These are phyloP conservation scores for Tyria jacobaeae DNA, from an alignment of 2,888 invertebrate genomes.

Conservation along the genomic window DNA sequence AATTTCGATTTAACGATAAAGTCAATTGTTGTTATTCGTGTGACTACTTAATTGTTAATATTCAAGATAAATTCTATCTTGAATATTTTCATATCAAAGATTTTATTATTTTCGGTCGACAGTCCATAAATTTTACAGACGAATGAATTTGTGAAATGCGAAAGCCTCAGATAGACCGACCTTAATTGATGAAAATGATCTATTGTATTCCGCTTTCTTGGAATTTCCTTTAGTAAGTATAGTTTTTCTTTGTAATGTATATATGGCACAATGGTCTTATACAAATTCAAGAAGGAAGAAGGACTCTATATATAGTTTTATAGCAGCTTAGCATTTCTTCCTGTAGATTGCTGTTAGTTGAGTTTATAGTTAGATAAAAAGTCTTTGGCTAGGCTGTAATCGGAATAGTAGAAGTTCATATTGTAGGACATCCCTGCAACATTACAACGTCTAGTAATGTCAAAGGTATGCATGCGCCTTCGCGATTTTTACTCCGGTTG, in stretches of 20 bases:
- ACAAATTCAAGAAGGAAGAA: background rate
- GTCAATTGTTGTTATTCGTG: background rate
- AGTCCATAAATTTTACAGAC: slow-evolving; percentile 35
- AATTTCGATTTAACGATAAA: background rate
- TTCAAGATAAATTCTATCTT: slow-evolving; percentile 22
- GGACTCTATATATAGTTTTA: background rate
- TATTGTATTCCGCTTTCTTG: slow-evolving; percentile 3
- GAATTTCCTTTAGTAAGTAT: background rate
- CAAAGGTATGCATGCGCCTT: too few relatives aligned
- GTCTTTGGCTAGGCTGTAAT: background rate
- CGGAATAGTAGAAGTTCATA: background rate
- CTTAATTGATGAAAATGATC: slow-evolving; percentile 15
- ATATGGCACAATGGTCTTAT: background rate
- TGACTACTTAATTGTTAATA: slow-evolving; percentile 27
- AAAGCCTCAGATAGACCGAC: slow-evolving; percentile 11
- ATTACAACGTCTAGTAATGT: too few relatives aligned
- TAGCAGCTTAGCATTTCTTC: too few relatives aligned
- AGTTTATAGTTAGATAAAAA: background rate
- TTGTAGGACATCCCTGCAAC: too few relatives aligned
- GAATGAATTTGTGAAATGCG: slow-evolving; percentile 35
- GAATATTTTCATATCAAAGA: slow-evolving; percentile 17
- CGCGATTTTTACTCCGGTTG: too few relatives aligned
- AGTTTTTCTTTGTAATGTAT: background rate
- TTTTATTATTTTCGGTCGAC: slow-evolving; percentile 20
- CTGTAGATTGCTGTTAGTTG: background rate